Conservation (phyloP, 2,888 invertebrate species). For the Hypomecis atomaria region DNA sequence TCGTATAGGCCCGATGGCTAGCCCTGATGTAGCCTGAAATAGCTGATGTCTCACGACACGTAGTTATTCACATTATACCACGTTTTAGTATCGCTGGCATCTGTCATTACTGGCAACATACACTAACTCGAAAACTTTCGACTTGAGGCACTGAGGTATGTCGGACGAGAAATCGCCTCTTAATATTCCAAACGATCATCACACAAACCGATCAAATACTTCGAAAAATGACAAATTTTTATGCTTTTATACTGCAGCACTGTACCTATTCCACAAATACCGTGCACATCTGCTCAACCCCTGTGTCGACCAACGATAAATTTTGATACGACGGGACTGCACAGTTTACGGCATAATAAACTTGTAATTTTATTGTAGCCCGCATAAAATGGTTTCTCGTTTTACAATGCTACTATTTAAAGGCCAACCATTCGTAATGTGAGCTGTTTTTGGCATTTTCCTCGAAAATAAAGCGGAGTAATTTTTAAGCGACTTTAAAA, state of each 20-base stretch:
- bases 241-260: not conserved
- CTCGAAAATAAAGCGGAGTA: not conserved
- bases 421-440: conserved; percentile 6
- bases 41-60: no score
- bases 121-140: no score
- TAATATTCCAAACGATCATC: no score
- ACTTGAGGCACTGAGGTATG: no score
- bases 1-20: no score
- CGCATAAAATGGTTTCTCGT: conserved; percentile 15
- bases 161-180: no score
- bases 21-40: no score
- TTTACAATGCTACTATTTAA: conserved; percentile 13
- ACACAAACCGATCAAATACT: no score
- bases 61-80: no score
- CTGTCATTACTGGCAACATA: no score
- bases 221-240: no score
- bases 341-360: conserved; percentile 14
- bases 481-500: not conserved
- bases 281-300: not conserved
- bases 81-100: no score
- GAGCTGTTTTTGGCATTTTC: not conserved
- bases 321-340: conserved; percentile 16
- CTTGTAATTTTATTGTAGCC: conserved; percentile 18
- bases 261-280: conserved; percentile 1
- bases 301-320: conserved; percentile 7